Base-by-base conservation (phyloP, 2,888 invertebrate species). In the Therioaphis trifolii region DNA sequence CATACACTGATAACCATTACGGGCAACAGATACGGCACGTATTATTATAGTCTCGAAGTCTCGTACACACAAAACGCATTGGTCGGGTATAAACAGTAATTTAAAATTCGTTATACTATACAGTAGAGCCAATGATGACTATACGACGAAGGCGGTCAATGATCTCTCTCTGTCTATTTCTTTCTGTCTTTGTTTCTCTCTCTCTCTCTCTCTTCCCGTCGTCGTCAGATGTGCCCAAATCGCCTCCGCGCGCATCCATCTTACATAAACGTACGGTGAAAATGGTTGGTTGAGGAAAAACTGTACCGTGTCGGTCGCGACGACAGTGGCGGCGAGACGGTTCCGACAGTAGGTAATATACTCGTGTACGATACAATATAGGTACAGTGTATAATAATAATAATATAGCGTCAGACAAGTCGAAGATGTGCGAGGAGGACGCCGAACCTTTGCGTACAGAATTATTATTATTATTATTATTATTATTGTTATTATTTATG, bases 81-180 rank as follows among this genome's bases (percentile, higher is more conserved):
- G 29, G 43, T 15, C 43, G 46, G 80, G 3, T 24, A 21, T 79
- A 21, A 61, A 80, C 61, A 46, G 80, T 72, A 72, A 80, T 80
- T 80, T 80, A 80, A 80, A 80, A 80, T 80, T 80, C 80, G 80
- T 80, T 80, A 80, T 80, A 55, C 80, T 35, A 35, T 35, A 35
- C 72, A 35, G 72, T 72, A 21, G 72, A 72, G 61, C 49, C 29
- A 72, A 49, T 35, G 40, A 29, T 35, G 24, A 14, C 9, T 43
- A 66, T 49, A 35, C 43, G 40, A 27, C 40, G 77, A 46, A 14
- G 74, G 40, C 82, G 74, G 82, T 82, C 82, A 82, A 82, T 66
- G 82, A 61, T 82, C 79, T 69, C 49, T 71, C 29, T 69, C n/a
- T 52, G n/a, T 52, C 29, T 58, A 21, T 27, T 15, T 61, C 76